Evolutionary conservation across 2,888 invertebrate species (phyloP).

Genomic region (Melolontha melolontha): DNA sequence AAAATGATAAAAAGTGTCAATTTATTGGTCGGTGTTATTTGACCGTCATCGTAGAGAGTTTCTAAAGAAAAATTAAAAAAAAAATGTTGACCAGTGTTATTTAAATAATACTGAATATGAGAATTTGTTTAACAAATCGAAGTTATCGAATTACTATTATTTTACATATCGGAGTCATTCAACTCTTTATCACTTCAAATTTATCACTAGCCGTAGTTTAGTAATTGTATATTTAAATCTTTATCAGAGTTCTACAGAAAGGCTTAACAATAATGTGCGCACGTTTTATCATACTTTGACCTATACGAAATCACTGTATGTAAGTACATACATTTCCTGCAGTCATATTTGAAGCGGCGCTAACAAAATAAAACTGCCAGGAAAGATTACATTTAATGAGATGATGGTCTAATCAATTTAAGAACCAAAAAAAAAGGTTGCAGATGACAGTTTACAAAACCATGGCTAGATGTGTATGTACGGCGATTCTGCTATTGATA

Average conservation of each 20-base stretch:
- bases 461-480: constrained; percentile 62
- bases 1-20: too few species aligned
- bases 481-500: constrained; percentile 59
- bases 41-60: too few species aligned
- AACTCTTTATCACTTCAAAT: constrained; percentile 4
- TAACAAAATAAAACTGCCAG: constrained; percentile 24
- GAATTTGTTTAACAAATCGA: too few species aligned
- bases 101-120: too few species aligned
- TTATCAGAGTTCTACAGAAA: constrained; percentile 17
- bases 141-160: too few species aligned
- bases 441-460: constrained; percentile 55
- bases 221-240: constrained; percentile 20
- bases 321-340: constrained; percentile 1
- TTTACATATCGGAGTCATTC: neutral
- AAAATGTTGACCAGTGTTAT: too few species aligned
- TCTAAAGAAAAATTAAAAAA: too few species aligned
- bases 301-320: constrained; percentile 27
- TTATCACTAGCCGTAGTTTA: constrained; percentile 4
- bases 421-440: neutral
- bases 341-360: constrained; percentile 28
- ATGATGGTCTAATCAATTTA: constrained; percentile 6
- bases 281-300: constrained; percentile 35
- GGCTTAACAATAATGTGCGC: constrained; percentile 18
- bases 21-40: too few species aligned
- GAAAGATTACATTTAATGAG: constrained; percentile 13